phyloP scores from a whole-genome alignment of 2,888 invertebrate species.

The Diarsia rubi region DNA sequence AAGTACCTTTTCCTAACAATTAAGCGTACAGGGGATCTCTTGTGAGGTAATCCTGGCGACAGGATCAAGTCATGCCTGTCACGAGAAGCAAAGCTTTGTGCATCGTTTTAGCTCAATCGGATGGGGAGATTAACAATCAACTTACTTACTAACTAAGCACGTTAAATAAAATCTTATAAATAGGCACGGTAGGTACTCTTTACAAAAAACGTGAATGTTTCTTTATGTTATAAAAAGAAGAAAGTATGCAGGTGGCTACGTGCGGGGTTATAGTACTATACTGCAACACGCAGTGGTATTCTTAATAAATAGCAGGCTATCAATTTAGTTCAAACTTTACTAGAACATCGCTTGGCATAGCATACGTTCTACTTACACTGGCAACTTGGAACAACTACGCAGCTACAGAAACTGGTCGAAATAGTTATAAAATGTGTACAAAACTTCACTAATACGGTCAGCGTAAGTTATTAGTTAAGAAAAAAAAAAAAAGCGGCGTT shows the following conservation, averaged over 20 bases:
- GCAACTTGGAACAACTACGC: slow-evolving; percentile 19
- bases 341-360: not conserved
- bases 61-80: not conserved
- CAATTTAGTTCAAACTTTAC: slow-evolving; percentile 18
- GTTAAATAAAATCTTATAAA: too few species aligned
- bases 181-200: not conserved
- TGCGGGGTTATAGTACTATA: too few species aligned
- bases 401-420: not conserved
- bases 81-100: not conserved
- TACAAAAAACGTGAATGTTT: not conserved
- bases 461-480: too few species aligned
- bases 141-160: not conserved
- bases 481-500: too few species aligned
- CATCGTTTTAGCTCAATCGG: not conserved
- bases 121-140: not conserved
- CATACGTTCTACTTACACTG: slow-evolving; percentile 7
- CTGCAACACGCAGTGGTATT: slow-evolving; percentile 10
- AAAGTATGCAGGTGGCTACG: too few species aligned
- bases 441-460: too few species aligned
- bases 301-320: slow-evolving; percentile 17
- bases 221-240: not conserved
- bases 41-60: too few species aligned
- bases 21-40: too few species aligned
- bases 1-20: too few species aligned
- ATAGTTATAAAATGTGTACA: too few species aligned